Evolutionary conservation across 2,888 invertebrate genomes (phyloP), one percentile per base, ranked within the genome.

Genomic region (Hypolimnas misippus): DNA sequence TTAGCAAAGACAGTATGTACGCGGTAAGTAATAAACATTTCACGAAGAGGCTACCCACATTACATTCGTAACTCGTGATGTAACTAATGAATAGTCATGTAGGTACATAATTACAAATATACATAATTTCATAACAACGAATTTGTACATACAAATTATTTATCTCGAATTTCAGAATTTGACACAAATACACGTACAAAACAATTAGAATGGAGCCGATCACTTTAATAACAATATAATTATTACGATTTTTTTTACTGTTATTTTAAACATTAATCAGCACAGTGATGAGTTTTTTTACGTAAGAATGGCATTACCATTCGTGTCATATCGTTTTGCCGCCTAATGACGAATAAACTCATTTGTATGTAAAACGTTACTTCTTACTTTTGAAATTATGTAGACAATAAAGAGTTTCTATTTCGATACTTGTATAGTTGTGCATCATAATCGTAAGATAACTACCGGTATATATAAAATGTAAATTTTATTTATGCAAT

Each of bases 1-100:
- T 52, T 44, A 21, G 12, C 16, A 16, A 8, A 16, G 14, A 51
- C 50, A 29, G n/a, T 40, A 12, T 3, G 17, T 42, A 19, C 42
- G 14, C 40, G 3, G 19, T 3, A 16, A 58, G 51, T 40, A 58
- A 29, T 31, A 53, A 53, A 7, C 29, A 29, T 38, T 53, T 53
- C 35, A 21, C 19, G 44, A 38, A 17, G 10, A 57, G 19, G 6
- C 59, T 38, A 38, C 46, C 46, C 2, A 54, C 53, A 46, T 35
- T 35, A 49, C 33, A 35, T 8, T 60, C 38, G 29, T 38, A 14
- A 44, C 35, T 54, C 25, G 35, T 63, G 59, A 55, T 29, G 63
- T 55, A 59, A 63, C 51, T 58, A 51, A 63, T 63, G 51, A 63
- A 63, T 63, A 63, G n/a, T 63, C 55, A 59, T 63, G 51, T n/a